Conservation (phyloP, 2,888 invertebrate species). For the Drosophila multiciliata region DNA sequence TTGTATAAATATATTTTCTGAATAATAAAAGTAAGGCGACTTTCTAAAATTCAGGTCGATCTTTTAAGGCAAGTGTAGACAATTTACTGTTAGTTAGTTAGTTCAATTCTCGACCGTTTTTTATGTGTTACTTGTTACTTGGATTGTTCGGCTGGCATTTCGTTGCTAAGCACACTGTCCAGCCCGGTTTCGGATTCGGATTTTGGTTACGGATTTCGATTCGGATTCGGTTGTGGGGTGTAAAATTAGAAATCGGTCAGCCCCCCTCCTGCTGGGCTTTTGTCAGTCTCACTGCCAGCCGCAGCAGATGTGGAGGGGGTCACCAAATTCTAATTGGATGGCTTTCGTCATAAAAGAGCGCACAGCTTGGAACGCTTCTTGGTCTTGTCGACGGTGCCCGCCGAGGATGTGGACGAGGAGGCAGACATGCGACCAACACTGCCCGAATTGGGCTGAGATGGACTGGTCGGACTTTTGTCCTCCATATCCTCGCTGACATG, state of each 20-base stretch:
- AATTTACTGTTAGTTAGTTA: not conserved
- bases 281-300: conserved; percentile 67
- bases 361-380: conserved; percentile 85
- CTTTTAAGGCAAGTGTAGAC: not conserved
- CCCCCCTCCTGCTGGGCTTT: conserved; percentile 71
- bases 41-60: not conserved
- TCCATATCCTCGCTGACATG: conserved; percentile 83
- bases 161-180: conserved; percentile 34
- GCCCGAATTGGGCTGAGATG: conserved; percentile 74
- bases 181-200: conserved; percentile 5
- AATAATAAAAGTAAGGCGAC: not conserved
- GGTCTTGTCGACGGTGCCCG: conserved; percentile 81
- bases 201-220: not conserved
- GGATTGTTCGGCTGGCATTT: conserved; percentile 21
- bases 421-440: conserved; percentile 80
- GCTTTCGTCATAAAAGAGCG: conserved; percentile 85
- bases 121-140: not conserved
- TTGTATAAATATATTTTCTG: not conserved
- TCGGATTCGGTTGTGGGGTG: not conserved
- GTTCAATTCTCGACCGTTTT: not conserved
- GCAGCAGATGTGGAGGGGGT: conserved; percentile 68
- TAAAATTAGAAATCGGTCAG: conserved; percentile 81
- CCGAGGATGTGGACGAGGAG: conserved; percentile 81
- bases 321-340: conserved; percentile 84
- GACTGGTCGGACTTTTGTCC: conserved; percentile 84